Conservation (phyloP, 2,888 invertebrate species). For the Agonopterix heracliana region DNA sequence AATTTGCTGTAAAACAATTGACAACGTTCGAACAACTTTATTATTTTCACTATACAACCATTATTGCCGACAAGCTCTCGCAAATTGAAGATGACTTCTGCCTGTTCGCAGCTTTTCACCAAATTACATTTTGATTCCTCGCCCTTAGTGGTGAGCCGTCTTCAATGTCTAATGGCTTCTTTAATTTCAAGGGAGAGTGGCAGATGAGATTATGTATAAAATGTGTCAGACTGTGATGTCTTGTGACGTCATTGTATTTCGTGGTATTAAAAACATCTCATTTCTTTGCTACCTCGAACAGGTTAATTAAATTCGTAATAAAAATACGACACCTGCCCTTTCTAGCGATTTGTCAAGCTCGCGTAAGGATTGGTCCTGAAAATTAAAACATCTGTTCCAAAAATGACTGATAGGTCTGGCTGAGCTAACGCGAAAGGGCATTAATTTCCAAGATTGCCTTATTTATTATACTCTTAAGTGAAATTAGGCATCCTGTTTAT, state of each 20-base stretch:
- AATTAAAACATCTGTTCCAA: too few species aligned
- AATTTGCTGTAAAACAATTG: background rate
- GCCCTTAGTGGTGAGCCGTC: slow-evolving; percentile 21
- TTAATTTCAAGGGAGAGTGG: slow-evolving; percentile 33
- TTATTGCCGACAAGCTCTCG: slow-evolving; percentile 26
- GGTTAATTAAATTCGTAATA: too few species aligned
- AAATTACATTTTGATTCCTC: slow-evolving; percentile 43
- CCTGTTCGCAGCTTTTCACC: slow-evolving; percentile 31
- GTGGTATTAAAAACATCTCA: too few species aligned
- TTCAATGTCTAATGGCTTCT: slow-evolving; percentile 38
- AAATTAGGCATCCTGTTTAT: too few species aligned
- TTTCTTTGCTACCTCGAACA: too few species aligned
- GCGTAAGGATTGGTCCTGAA: too few species aligned
- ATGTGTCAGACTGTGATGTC: background rate
- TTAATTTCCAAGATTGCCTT: too few species aligned
- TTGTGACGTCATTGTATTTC: background rate
- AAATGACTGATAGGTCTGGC: too few species aligned
- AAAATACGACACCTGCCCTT: too few species aligned
- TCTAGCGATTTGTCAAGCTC: too few species aligned
- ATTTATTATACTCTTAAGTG: too few species aligned
- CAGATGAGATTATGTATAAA: slow-evolving; percentile 17
- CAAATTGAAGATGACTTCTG: slow-evolving; percentile 30
- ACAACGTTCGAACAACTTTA: slow-evolving; percentile 14
- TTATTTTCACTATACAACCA: slow-evolving; percentile 29
- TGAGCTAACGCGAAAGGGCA: too few species aligned